Base-by-base conservation (phyloP, 2,113 vertebrate species). In the Dipodomys merriami region DNA sequence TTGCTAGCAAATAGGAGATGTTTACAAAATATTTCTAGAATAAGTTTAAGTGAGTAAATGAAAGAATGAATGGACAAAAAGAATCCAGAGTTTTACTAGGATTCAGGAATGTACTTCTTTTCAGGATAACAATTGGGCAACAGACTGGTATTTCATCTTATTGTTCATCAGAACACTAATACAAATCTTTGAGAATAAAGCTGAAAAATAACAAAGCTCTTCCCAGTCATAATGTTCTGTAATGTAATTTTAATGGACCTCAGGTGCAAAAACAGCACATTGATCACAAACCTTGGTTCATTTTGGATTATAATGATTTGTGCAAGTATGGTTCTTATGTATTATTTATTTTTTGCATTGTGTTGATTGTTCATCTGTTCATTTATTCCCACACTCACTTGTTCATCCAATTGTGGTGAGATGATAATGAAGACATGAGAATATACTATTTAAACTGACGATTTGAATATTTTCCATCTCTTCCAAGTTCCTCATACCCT, bases 121-220 rank as follows among this genome's bases (percentile, higher is more conserved):
- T 83, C 76, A 78, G 78, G 44, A 77, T 79, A n/a, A 35, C 23
- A 33, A 85, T 8, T 88, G 44, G 29, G 7, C 22, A 74, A 0
- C 44, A 83, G 27, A 80, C 20, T 44, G 20, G 7, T 30, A 81
- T 57, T 88, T 95, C 5, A 33, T 65, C 8, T 85, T 82, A 11
- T 9, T 94, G 19, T 84, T 85, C 15, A 83, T 79, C n/a, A 92
- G 39, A 46, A 91, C 57, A 62, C 83, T 23, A 78, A 96, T 78
- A 5, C 12, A 84, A 90, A 87, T 57, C 9, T 85, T 90, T 35
- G 35, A 15, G 77, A 89, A n/a, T 93, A 25, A 83, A 69, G 49
- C 30, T 60, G 30, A 10, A 60, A 77, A 64, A 69, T 80, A 88
- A 44, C 6, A 33, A 57, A 18, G 22, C n/a, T 5, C 0, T 85